Base-by-base conservation (phyloP, 64 coral and sea anemone species). In the Astreopora myriophthalma region DNA sequence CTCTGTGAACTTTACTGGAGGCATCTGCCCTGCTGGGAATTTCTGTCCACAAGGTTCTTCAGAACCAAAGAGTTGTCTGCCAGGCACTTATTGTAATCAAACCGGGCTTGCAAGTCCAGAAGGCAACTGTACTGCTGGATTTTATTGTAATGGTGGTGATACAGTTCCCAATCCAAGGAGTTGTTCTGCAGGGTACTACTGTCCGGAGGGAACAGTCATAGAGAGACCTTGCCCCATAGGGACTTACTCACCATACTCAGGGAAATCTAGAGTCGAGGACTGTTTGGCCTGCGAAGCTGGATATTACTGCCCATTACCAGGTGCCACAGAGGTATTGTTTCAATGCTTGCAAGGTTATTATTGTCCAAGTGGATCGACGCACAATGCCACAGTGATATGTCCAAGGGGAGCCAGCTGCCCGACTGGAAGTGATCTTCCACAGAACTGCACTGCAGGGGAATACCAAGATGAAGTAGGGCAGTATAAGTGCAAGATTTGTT, bases 341-440 rank as follows among this genome's bases (percentile, higher is more conserved):
- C 64, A 96, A 74, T 99, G 97, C 69, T 29, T 99, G 85, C 97
- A 99, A 73, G 97, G 97, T 3, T 99, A 93, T 72, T 99, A 96
- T 52, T 99, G 97, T 31, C 97, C 97, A 8, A 62, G 84, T 34
- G 94, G 97, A 4, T 99, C 97, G 22, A 69, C 75, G 0, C 75
- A 95, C 80, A 99, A 99, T 64, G 88, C 91, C 58, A 99, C 97
- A 0, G 94, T 86, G n/a, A 84, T 93, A 14, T 99, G 97, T 39
- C 94, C 94, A 1, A 82, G 72, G 57, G 97, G 97, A 44, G 70
- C 75, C 49, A 88, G 85, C 34, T 99, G 97, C 44, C 90, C 90
- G 0, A 88, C 90, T 42, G 97, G 97, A 74, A 76, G 78, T 63
- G 77, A 61, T 3, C 48, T 30, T 7, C 97, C 97, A 20, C 19